Conservation (phyloP, 2,113 vertebrate genomes). For the Microtus ochrogaster region DNA sequence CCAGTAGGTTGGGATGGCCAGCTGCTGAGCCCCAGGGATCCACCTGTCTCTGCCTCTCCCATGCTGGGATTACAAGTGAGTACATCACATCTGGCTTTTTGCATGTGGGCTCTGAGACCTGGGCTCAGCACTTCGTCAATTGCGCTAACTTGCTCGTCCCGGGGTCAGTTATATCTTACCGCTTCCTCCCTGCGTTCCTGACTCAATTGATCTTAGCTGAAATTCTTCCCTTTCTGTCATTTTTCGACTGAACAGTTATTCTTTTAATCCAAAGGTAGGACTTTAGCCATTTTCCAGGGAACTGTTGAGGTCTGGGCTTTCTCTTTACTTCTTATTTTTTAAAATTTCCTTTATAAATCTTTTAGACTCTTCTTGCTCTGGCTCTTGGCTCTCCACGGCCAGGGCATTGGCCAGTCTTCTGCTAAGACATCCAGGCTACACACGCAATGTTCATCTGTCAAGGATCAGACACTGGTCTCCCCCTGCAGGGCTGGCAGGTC, state of each 20-base stretch:
- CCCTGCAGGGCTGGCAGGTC: background rate
- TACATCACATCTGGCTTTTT: background rate
- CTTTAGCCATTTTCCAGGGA: background rate
- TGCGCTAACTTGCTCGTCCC: background rate
- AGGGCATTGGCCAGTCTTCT: background rate
- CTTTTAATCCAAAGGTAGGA: background rate
- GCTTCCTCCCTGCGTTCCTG: background rate
- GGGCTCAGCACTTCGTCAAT: background rate
- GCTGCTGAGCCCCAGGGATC: background rate
- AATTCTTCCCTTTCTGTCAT: background rate
- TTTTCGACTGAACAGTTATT: background rate
- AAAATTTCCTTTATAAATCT: background rate
- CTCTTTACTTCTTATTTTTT: background rate
- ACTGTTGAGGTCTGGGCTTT: background rate
- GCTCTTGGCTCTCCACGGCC: background rate
- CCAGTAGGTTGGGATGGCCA: background rate
- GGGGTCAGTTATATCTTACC: background rate
- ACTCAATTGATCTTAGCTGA: background rate
- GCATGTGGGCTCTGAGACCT: background rate
- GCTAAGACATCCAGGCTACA: background rate
- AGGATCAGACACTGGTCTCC: background rate
- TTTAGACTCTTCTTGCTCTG: background rate
- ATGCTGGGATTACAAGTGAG: background rate
- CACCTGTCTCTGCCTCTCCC: background rate
- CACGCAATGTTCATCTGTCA: background rate